Evolutionary conservation across 2,888 invertebrate genomes (phyloP), one percentile per base, ranked within the genome.

Genomic region (Drosophila nigritarsus): DNA sequence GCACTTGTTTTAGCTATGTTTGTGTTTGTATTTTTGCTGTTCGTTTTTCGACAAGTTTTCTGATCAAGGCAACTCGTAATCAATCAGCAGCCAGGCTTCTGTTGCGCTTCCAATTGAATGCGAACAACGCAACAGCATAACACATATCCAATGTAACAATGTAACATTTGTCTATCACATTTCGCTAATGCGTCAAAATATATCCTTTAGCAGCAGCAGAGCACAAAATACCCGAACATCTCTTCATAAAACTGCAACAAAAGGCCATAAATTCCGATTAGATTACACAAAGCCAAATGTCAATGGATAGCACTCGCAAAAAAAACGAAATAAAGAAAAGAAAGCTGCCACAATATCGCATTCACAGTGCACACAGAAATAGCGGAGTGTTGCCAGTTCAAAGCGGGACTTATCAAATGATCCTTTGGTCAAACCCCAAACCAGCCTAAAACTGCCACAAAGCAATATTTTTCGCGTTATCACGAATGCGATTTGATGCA

Each of bases 201-300:
- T 72, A 49, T 73, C 62, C 66, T 63, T 62, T 48, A 38, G 24
- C 49, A 58, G 68, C 71, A 51, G 24, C 42, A 24, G 32, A 49
- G 36, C 45, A 45, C 18, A 63, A 65, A 34, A 61, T 9, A 13
- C 20, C 18, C 15, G 0, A 24, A 20, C 20, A 32, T 29, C 27
- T 38, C 62, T 75, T 59, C 71, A 83, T 75, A 83, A 78, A 80
- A 82, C 70, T 77, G 82, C 85, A 84, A 70, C 66, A 54, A 78
- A 45, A 77, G 72, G 75, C 79, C 87, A 90, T 90, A 90, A 90
- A 90, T 91, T 83, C 65, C 82, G 89, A 89, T 90, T 87, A 90
- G 91, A 90, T 90, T 90, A 89, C 89, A 90, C 83, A 87, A 90
- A 83, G 78, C 89, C 75, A 67, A 78, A 73, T 72, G 86, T 83